Evolutionary conservation across 2,113 vertebrate species (phyloP).

Genomic region (Zeus faber): DNA sequence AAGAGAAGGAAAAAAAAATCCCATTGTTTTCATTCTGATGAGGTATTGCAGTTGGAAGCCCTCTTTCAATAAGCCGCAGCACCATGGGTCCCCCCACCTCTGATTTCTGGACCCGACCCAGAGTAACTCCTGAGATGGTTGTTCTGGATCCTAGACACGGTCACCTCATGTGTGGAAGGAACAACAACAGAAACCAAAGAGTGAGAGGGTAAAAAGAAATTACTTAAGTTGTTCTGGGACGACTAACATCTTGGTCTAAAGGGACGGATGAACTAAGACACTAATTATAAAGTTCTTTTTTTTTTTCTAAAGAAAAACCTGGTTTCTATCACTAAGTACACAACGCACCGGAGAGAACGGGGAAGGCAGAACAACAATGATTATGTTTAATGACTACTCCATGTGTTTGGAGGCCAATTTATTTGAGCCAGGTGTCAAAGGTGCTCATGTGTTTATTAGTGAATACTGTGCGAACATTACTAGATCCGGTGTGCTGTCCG

Average conservation of each 20-base stretch:
- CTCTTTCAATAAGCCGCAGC: constrained; percentile 18
- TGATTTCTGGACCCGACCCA: constrained; percentile 38
- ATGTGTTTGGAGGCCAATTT: constrained; percentile 58
- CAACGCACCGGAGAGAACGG: constrained; percentile 33
- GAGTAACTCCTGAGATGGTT: constrained; percentile 48
- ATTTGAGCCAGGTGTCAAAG: constrained; percentile 63
- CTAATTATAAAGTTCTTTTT: constrained; percentile 44
- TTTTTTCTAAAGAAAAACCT: constrained; percentile 55
- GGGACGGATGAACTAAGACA: constrained; percentile 51
- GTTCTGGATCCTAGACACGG: constrained; percentile 53
- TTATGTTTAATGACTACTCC: constrained; percentile 61
- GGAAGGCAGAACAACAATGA: constrained; percentile 31
- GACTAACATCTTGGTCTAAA: constrained; percentile 42
- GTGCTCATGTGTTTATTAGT: constrained; percentile 59
- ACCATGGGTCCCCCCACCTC: constrained; percentile 17
- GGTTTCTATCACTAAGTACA: constrained; percentile 53
- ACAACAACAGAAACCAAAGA: constrained; percentile 44
- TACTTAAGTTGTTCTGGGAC: constrained; percentile 43
- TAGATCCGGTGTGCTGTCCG: constrained; percentile 25
- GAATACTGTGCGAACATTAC: constrained; percentile 30
- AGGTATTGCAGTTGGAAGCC: constrained; percentile 53
- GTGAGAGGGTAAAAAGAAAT: constrained; percentile 19
- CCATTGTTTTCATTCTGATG: constrained; percentile 53
- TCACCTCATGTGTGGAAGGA: constrained; percentile 45
- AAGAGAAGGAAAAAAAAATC: constrained; percentile 24